Evolutionary conservation across 2,113 vertebrate genomes (phyloP).

Genomic region (Hepsetus odoe): DNA sequence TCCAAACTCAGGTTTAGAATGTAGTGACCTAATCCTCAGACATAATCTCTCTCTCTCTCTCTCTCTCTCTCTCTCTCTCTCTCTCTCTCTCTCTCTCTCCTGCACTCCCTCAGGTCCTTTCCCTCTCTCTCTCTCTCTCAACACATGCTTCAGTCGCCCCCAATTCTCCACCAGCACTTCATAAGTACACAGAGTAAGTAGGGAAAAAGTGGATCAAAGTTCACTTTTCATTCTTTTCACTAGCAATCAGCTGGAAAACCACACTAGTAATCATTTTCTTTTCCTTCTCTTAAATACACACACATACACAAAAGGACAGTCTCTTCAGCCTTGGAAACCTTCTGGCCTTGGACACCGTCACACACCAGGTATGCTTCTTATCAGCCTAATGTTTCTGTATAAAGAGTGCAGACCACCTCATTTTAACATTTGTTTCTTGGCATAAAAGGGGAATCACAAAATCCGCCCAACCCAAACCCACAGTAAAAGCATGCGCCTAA

Average conservation of each 20-base stretch:
- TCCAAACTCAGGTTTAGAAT: too few species aligned
- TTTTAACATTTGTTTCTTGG: too few species aligned
- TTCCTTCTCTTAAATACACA: too few species aligned
- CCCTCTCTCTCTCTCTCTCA: too few species aligned
- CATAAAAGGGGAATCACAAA: too few species aligned
- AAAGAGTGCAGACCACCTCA: too few species aligned
- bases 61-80: not conserved
- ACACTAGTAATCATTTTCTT: too few species aligned
- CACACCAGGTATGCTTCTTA: not conserved
- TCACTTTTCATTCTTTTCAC: not conserved
- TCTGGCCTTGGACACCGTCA: not conserved
- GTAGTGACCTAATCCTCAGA: too few species aligned
- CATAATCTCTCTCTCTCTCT: not conserved
- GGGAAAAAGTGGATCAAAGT: not conserved
- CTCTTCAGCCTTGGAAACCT: not conserved
- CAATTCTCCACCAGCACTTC: not conserved
- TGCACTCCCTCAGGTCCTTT: too few species aligned
- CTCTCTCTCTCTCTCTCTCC: not conserved
- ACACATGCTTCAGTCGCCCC: too few species aligned
- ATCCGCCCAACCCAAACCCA: too few species aligned
- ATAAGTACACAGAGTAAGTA: not conserved
- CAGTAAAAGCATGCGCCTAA: too few species aligned
- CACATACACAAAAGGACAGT: not conserved
- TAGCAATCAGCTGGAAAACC: not conserved
- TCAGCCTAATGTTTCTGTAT: not conserved